These are phyloP conservation scores for Lacanobia oleracea DNA, from an alignment of 2,888 invertebrate genomes.

Conservation along the genomic window DNA sequence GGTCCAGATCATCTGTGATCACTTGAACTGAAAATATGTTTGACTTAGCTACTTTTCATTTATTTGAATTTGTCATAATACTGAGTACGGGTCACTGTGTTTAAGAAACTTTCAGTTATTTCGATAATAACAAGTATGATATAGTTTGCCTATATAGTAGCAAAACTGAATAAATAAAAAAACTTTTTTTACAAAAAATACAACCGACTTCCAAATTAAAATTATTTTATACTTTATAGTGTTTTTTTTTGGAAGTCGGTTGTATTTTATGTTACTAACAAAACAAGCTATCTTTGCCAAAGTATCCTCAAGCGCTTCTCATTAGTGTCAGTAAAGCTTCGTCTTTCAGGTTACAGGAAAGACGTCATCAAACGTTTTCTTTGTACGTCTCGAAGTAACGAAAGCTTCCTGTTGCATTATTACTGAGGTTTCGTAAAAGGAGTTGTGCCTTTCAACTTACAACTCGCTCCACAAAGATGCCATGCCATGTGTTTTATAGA, in stretches of 20 bases:
- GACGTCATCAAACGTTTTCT: background rate
- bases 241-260: too few species aligned
- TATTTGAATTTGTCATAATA: too few species aligned
- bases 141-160: too few species aligned
- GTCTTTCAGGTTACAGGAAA: background rate
- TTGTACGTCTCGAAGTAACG: conserved; percentile 17
- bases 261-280: too few species aligned
- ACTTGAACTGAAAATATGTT: background rate
- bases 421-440: conserved; percentile 4
- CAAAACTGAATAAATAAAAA: too few species aligned
- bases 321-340: background rate
- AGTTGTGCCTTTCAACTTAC: background rate
- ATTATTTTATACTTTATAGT: too few species aligned
- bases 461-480: background rate
- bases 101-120: too few species aligned
- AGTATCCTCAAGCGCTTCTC: conserved; percentile 6
- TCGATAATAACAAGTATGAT: too few species aligned
- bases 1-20: background rate
- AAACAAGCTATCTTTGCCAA: background rate
- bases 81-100: too few species aligned
- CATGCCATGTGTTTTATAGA: background rate
- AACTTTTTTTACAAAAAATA: too few species aligned
- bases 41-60: too few species aligned
- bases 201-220: too few species aligned
- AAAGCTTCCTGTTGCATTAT: conserved; percentile 13